Conservation (phyloP, 2,888 invertebrate species). For the Taphrorychus bicolor region DNA sequence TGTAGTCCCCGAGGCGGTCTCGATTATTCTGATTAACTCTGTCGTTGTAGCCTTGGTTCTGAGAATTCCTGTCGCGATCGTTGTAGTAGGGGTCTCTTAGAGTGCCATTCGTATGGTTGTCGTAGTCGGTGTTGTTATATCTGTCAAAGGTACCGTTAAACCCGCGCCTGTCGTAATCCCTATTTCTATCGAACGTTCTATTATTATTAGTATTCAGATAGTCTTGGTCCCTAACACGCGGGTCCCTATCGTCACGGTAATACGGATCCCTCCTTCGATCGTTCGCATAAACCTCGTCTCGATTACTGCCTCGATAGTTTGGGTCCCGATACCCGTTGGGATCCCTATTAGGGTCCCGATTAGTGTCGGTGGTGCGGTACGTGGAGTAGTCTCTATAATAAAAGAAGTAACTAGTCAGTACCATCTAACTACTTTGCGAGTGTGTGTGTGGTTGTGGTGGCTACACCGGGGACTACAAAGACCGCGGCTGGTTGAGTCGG, state of each 20-base stretch:
- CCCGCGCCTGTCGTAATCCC: constrained; percentile 16
- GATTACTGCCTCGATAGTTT: constrained; percentile 11
- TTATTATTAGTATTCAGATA: neutral
- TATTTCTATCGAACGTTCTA: constrained; percentile 12
- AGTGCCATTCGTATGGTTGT: constrained; percentile 9
- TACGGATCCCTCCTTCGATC: constrained; percentile 20
- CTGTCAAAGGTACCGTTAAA: neutral
- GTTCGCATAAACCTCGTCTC: constrained; percentile 8
- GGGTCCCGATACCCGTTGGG: constrained; percentile 9
- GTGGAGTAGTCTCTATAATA: constrained; percentile 28
- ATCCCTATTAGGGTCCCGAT: constrained; percentile 10
- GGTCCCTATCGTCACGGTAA: constrained; percentile 19
- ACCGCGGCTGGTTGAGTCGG: constrained; percentile 25
- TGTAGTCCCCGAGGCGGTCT: constrained; percentile 11
- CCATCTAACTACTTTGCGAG: constrained; percentile 29
- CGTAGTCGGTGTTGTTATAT: constrained; percentile 13
- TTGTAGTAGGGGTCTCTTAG: constrained; percentile 14
- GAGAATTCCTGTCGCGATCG: constrained; percentile 11
- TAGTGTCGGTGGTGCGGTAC: constrained; percentile 13
- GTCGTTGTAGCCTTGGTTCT: constrained; percentile 17
- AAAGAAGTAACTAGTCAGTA: constrained; percentile 30
- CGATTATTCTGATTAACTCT: constrained; percentile 11
- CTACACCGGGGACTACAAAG: constrained; percentile 36
- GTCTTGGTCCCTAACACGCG: constrained; percentile 15
- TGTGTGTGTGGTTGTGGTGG: constrained; percentile 1